Percentiles rank a stretch among this genome's conserved stretches.
Conservation (phyloP, 2,888 invertebrate genomes). For the Euphydryas editha region DNA sequence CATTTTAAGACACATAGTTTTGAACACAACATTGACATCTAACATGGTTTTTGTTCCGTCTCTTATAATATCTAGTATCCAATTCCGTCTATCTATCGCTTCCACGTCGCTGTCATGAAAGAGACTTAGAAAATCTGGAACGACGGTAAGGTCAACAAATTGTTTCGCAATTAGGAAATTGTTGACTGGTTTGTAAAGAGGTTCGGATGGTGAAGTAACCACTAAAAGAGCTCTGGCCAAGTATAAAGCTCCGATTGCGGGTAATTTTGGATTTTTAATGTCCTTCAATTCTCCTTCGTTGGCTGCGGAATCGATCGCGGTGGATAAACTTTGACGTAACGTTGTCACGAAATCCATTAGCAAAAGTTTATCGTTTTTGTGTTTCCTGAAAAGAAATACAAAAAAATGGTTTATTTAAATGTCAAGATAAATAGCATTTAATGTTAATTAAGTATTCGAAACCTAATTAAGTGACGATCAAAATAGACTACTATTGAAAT, state of each 20-base stretch:
- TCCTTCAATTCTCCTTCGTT: conserved; percentile 44
- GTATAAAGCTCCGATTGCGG: conserved; percentile 86
- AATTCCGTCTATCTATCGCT: conserved; percentile 86
- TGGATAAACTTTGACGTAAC: conserved; percentile 85
- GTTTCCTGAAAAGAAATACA: conserved; percentile 61
- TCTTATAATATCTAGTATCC: conserved; percentile 90
- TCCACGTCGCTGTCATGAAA: conserved; percentile 91
- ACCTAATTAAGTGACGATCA: too few relatives aligned
- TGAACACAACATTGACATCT: conserved; percentile 89
- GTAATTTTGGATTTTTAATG: conserved; percentile 75
- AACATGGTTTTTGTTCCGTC: conserved; percentile 90
- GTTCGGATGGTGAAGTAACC: conserved; percentile 88
- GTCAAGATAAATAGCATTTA: neutral
- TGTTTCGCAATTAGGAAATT: conserved; percentile 91
- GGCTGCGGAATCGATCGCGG: conserved; percentile 53
- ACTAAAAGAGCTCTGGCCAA: conserved; percentile 88
- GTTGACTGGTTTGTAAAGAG: conserved; percentile 91
- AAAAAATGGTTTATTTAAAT: neutral
- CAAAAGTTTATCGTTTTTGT: conserved; percentile 86
- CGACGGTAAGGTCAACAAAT: conserved; percentile 87
- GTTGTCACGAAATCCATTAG: conserved; percentile 88
- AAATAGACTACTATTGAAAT: too few relatives aligned
- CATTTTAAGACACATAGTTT: conserved; percentile 90
- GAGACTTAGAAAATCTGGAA: conserved; percentile 95
- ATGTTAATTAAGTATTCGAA: too few relatives aligned